Evolutionary conservation across 2,797 vertebrate genomes (phyloP).

Genomic region (Sebastes wilsoni): DNA sequence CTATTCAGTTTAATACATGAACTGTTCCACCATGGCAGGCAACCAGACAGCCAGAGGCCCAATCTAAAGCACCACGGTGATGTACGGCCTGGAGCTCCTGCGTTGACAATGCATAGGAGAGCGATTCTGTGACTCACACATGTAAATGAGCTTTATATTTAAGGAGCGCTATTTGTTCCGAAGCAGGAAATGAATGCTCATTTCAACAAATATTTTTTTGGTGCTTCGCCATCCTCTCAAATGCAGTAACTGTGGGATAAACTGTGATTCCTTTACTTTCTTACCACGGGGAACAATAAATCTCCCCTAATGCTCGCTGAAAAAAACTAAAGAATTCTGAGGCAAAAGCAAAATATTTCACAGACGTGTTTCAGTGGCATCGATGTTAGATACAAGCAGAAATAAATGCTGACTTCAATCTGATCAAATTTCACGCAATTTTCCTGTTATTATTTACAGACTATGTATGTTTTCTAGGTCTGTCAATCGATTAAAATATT

Average conservation of each 20-base stretch:
- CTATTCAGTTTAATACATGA: slow-evolving; percentile 35
- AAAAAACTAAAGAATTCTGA: slow-evolving; percentile 15
- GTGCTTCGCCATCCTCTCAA: slow-evolving; percentile 34
- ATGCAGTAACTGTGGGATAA: slow-evolving; percentile 44
- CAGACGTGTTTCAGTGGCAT: background rate
- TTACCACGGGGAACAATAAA: slow-evolving; percentile 23
- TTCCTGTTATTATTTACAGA: background rate
- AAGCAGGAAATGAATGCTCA: slow-evolving; percentile 49
- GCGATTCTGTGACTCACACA: slow-evolving; percentile 54
- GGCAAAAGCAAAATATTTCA: slow-evolving; percentile 9
- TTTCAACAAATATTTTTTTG: slow-evolving; percentile 51
- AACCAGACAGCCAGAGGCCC: slow-evolving; percentile 21
- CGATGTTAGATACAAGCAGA: background rate
- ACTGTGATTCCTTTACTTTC: slow-evolving; percentile 28
- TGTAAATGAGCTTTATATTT: slow-evolving; percentile 64
- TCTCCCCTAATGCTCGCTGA: slow-evolving; percentile 25
- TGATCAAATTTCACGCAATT: background rate
- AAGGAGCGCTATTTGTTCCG: slow-evolving; percentile 44
- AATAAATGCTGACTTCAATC: slow-evolving; percentile 8
- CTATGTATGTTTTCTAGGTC: background rate
- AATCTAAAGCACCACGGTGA: slow-evolving; percentile 34
- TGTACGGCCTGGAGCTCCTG: slow-evolving; percentile 34
- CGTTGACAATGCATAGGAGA: slow-evolving; percentile 43
- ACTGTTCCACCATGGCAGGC: slow-evolving; percentile 14
- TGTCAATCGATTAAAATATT: too few species aligned